Base-by-base conservation (phyloP, 2,888 invertebrate genomes). In the Pyrgus malvae region DNA sequence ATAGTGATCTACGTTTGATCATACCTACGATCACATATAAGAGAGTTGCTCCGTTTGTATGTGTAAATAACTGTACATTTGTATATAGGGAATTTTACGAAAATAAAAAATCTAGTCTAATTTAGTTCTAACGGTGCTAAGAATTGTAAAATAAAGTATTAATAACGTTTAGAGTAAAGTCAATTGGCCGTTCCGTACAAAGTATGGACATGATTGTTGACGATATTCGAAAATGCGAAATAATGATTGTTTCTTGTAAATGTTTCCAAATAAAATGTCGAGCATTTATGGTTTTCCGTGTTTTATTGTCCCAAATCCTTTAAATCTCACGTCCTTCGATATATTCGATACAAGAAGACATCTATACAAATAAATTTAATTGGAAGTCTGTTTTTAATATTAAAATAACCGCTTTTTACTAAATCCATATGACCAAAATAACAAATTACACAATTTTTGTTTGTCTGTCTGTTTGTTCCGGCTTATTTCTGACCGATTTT, bases 71-170 rank as follows among this genome's bases (percentile, higher is more conserved):
- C 71, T 76, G 76, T 81, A 79, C 66, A 81, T 80, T n/a, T 38
- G 37, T 37, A 17, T 17, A 38, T 38, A 81, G 55, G 61, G 57
- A 65, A 67, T 68, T 64, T 56, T 68, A 68, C 72, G 69, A 74
- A 66, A 69, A 78, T 77, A 74, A 72, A 76, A 74, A 46, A 76
- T 89, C 89, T 90, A 90, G 89, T 90, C 89, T 89, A 83, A 88
- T 72, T 85, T 89, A 89, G 87, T 74, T 80, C 77, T 89, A 87
- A 85, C 78, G 89, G 89, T 90, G 89, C 89, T 90, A 88, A 89
- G 89, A 75, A 80, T 71, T 88, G 87, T 88, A 88, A 42, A 41
- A 12, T 41, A 14, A 54, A 54, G 54, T 68, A 78, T 79, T 71
- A 72, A 67, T 68, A 70, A 67, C 53, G 17, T 56, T 40, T 77